Evolutionary conservation across 2,888 invertebrate species (phyloP).

Genomic region (Amiota minor): DNA sequence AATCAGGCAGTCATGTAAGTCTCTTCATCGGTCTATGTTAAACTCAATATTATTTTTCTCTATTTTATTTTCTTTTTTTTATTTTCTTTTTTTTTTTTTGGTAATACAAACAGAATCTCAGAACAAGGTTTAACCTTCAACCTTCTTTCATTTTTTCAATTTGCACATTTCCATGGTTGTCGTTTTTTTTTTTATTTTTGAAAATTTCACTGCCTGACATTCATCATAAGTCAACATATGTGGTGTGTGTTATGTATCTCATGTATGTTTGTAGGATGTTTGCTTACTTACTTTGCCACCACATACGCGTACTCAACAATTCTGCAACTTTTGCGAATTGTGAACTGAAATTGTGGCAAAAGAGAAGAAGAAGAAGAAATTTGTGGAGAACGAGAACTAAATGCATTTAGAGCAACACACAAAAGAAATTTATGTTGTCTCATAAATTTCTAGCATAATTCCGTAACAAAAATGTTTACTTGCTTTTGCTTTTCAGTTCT

Average conservation of each 20-base stretch:
- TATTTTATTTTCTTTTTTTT: too few species aligned
- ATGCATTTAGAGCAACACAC: background rate
- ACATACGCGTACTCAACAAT: background rate
- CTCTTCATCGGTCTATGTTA: too few species aligned
- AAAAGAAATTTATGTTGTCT: constrained; percentile 64
- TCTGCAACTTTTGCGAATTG: background rate
- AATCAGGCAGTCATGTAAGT: too few species aligned
- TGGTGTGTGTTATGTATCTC: background rate
- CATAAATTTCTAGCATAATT: constrained; percentile 67
- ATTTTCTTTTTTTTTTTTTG: too few species aligned
- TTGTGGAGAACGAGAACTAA: background rate
- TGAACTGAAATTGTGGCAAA: background rate
- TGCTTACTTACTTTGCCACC: background rate
- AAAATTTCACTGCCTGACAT: constrained; percentile 67
- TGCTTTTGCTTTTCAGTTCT: background rate
- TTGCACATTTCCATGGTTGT: background rate
- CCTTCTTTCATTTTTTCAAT: too few species aligned
- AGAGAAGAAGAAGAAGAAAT: background rate
- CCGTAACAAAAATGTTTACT: constrained; percentile 37
- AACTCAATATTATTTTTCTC: too few species aligned
- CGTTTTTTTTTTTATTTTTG: constrained; percentile 30
- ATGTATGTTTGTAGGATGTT: background rate
- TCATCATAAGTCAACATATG: constrained; percentile 51
- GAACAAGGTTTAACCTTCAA: too few species aligned
- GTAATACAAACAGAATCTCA: too few species aligned